A percentile compares a stretch with the other conserved stretches of the same genome.
These are phyloP conservation scores for Nesidiocoris tenuis DNA, from an alignment of 2,888 invertebrate genomes.

Conservation along the genomic window DNA sequence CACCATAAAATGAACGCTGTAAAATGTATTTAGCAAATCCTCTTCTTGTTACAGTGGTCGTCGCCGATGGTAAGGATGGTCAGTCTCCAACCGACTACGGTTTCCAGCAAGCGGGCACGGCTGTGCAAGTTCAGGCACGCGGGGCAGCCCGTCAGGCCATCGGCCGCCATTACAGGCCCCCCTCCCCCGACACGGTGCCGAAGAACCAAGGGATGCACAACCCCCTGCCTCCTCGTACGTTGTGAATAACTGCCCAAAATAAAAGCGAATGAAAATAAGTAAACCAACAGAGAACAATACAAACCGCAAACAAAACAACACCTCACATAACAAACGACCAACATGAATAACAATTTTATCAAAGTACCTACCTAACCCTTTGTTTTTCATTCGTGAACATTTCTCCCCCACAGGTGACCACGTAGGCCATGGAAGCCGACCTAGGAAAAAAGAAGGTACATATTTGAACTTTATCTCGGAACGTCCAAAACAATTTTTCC, in stretches of 20 bases:
- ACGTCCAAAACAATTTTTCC: no score
- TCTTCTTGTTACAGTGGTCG: constrained; percentile 9
- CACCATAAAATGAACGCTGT: background rate
- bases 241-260: background rate
- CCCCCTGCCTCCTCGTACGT: constrained; percentile 22
- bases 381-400: no score
- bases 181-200: background rate
- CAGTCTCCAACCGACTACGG: background rate
- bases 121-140: constrained; percentile 11
- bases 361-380: no score
- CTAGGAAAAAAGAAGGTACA: background rate
- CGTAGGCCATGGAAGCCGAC: background rate
- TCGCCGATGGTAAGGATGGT: constrained; percentile 23
- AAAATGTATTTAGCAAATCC: no score
- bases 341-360: no score
- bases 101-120: background rate
- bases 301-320: no score
- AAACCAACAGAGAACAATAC: no score
- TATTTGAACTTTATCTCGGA: no score
- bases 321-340: no score
- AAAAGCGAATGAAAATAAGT: no score
- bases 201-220: constrained; percentile 40
- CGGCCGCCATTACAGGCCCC: constrained; percentile 4
- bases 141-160: constrained; percentile 32
- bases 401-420: no score